These are phyloP conservation scores for Dicyrtoma fusca DNA, from an alignment of 2,888 invertebrate genomes.

Conservation along the genomic window DNA sequence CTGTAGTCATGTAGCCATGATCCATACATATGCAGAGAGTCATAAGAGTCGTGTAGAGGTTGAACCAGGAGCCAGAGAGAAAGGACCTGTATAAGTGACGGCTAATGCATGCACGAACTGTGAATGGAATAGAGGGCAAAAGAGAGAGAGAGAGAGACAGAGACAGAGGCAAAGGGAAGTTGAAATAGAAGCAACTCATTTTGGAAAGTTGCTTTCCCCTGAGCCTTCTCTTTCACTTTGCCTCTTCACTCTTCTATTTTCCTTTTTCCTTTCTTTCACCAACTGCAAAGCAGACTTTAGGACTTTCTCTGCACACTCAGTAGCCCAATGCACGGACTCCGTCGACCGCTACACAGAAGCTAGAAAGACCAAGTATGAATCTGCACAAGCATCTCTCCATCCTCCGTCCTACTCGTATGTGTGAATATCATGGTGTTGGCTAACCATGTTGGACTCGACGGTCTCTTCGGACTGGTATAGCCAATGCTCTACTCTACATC, in stretches of 20 bases:
- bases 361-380: no score
- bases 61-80: background rate
- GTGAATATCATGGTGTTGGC: no score
- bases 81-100: constrained; percentile 7
- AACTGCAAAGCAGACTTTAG: no score
- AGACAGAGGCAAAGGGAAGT: constrained; percentile 7
- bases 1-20: background rate
- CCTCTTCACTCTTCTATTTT: constrained; percentile 16
- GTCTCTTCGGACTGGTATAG: no score
- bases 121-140: constrained; percentile 10
- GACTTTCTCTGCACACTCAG: no score
- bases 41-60: background rate
- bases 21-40: background rate
- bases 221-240: constrained; percentile 28
- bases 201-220: constrained; percentile 21
- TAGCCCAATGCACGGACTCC: no score
- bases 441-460: no score
- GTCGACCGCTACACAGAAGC: no score
- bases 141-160: no score
- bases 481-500: no score
- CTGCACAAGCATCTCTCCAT: no score
- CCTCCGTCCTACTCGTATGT: no score
- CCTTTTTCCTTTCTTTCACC: background rate
- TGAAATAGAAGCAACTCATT: constrained; percentile 20
- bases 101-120: background rate